phyloP scores from a whole-genome alignment of 2,113 vertebrate genomes.

The Leucosticte australis region DNA sequence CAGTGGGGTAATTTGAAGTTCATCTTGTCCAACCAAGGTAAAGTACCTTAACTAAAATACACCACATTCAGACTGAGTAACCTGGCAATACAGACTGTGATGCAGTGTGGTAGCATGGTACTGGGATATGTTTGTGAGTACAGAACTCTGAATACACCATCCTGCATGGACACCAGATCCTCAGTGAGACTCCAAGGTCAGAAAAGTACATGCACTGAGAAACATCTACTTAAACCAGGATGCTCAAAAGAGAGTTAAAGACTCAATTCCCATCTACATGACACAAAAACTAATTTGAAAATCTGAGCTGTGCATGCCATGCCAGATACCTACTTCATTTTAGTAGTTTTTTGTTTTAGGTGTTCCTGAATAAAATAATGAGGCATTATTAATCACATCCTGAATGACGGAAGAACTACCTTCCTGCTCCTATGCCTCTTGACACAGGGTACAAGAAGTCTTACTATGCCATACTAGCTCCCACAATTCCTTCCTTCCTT shows the following conservation, averaged over 20 bases:
- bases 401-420: slow-evolving; percentile 64
- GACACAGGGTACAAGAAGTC: not conserved
- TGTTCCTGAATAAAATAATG: slow-evolving; percentile 70
- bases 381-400: slow-evolving; percentile 71
- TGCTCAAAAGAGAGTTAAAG: not conserved
- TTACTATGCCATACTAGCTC: slow-evolving; percentile 1
- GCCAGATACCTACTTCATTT: not conserved
- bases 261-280: not conserved
- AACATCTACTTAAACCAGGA: not conserved
- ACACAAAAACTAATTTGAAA: not conserved
- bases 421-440: slow-evolving; percentile 63
- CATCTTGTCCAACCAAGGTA: not conserved
- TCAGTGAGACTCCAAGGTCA: not conserved
- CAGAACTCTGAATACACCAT: not conserved
- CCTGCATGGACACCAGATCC: not conserved
- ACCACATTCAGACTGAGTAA: not conserved
- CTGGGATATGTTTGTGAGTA: not conserved
- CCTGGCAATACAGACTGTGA: not conserved
- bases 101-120: not conserved
- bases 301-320: not conserved
- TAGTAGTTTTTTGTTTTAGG: slow-evolving; percentile 60
- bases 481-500: slow-evolving; percentile 48
- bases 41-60: not conserved
- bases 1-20: not conserved
- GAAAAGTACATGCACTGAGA: not conserved